Evolutionary conservation across 2,888 invertebrate species (phyloP).

Genomic region (Miltochrista miniata): DNA sequence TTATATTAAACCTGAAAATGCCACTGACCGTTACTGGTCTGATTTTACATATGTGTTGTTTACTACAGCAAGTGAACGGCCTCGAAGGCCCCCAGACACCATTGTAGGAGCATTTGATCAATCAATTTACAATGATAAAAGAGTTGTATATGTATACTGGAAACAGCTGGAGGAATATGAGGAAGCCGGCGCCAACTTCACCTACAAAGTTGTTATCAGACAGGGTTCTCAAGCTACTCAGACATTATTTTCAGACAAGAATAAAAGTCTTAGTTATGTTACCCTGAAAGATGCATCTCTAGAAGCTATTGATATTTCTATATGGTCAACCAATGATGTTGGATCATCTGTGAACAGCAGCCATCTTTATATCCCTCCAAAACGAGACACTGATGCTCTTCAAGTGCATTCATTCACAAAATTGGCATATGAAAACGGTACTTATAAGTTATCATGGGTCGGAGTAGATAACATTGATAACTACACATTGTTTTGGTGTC

Average conservation of each 20-base stretch:
- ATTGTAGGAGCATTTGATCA: slow-evolving; percentile 90
- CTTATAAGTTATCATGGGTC: slow-evolving; percentile 90
- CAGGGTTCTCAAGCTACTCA: slow-evolving; percentile 56
- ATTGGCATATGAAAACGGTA: slow-evolving; percentile 87
- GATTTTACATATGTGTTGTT: slow-evolving; percentile 84
- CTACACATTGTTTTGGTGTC: slow-evolving; percentile 93
- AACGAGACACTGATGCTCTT: slow-evolving; percentile 73
- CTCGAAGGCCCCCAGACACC: slow-evolving; percentile 87
- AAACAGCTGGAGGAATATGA: slow-evolving; percentile 87
- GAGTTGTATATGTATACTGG: slow-evolving; percentile 91
- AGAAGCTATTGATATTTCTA: slow-evolving; percentile 74
- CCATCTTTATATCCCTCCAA: slow-evolving; percentile 84
- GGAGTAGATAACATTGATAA: slow-evolving; percentile 82
- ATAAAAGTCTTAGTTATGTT: slow-evolving; percentile 84
- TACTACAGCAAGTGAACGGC: slow-evolving; percentile 84
- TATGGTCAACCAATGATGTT: slow-evolving; percentile 85
- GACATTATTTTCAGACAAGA: slow-evolving; percentile 70
- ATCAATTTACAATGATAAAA: slow-evolving; percentile 73
- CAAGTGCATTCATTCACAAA: slow-evolving; percentile 85
- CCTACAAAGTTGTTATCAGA: slow-evolving; percentile 84
- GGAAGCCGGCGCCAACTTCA: slow-evolving; percentile 89
- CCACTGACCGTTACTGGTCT: slow-evolving; percentile 87
- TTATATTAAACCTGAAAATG: slow-evolving; percentile 83
- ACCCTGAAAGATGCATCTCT: slow-evolving; percentile 79
- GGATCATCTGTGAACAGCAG: slow-evolving; percentile 84